A percentile compares a stretch with the other conserved stretches of the same genome.
phyloP scores from a whole-genome alignment of 2,888 invertebrate species.

The Teleogryllus oceanicus region DNA sequence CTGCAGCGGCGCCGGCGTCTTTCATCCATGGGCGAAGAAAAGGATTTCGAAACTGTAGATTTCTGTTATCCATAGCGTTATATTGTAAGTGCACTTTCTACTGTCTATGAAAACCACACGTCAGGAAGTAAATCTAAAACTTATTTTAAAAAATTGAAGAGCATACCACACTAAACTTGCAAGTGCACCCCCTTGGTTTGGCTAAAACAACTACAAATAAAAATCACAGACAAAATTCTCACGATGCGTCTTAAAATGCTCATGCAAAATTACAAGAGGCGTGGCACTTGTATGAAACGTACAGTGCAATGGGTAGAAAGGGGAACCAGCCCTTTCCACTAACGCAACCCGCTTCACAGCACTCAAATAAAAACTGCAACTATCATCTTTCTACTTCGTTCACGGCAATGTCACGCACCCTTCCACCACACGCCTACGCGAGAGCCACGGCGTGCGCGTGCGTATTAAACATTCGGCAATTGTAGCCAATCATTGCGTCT shows the following conservation, averaged over 20 bases:
- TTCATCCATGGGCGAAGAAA: constrained; percentile 45
- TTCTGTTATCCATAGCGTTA: constrained; percentile 70
- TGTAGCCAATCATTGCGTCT: not conserved
- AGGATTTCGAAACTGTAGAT: constrained; percentile 46
- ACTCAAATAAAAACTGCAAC: not conserved
- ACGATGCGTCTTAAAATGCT: too few species aligned
- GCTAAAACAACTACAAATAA: too few species aligned
- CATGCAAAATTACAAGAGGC: too few species aligned
- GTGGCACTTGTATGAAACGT: too few species aligned
- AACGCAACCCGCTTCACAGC: not conserved
- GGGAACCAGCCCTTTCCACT: not conserved
- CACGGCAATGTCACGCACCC: not conserved
- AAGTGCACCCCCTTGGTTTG: too few species aligned
- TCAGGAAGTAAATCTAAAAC: too few species aligned
- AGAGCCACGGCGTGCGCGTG: not conserved
- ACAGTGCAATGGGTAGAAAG: too few species aligned
- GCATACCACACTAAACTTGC: too few species aligned
- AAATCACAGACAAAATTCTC: too few species aligned
- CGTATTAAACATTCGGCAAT: not conserved
- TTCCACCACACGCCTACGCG: not conserved
- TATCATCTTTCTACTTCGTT: not conserved
- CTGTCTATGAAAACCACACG: not conserved
- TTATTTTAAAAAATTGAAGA: too few species aligned
- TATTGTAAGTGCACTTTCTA: not conserved
- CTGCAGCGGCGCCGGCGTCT: constrained; percentile 44